phyloP scores from a whole-genome alignment of 1,140 invertebrate species.

The Cydia strobilella region DNA sequence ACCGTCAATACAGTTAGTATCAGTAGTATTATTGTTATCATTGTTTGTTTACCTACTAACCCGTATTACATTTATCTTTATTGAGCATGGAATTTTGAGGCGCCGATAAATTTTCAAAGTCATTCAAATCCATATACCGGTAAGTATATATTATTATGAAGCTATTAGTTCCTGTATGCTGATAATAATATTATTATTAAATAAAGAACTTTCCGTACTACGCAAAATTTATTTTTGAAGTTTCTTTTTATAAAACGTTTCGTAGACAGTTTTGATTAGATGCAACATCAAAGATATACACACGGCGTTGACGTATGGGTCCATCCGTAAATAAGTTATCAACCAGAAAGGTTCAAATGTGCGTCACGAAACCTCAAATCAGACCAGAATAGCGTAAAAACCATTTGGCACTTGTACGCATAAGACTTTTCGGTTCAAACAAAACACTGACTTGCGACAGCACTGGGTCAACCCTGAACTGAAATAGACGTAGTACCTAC shows the following conservation, averaged over 20 bases:
- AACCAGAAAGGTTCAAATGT: slow-evolving; percentile 28
- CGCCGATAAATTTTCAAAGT: neutral
- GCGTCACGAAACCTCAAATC: slow-evolving; percentile 11
- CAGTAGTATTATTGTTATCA: slow-evolving; percentile 10
- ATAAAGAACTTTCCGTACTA: neutral
- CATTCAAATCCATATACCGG: neutral
- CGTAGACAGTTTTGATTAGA: neutral
- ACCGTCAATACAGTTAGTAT: too few species aligned
- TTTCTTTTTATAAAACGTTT: neutral
- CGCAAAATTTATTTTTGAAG: neutral
- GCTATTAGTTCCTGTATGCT: neutral
- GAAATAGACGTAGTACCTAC: slow-evolving; percentile 6
- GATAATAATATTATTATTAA: neutral
- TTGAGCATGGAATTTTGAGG: neutral
- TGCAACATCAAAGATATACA: slow-evolving; percentile 13
- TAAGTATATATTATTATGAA: too few species aligned
- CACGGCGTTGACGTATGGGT: neutral
- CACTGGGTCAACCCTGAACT: slow-evolving; percentile 39
- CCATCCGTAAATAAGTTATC: slow-evolving; percentile 22
- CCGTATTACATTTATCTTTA: neutral
- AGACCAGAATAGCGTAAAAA: slow-evolving; percentile 1
- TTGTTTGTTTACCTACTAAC: slow-evolving; percentile 25
- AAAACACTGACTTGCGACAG: slow-evolving; percentile 26
- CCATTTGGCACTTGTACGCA: neutral
- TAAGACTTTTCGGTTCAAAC: slow-evolving; percentile 18